These are phyloP conservation scores for Malacosoma neustria DNA, from an alignment of 2,888 invertebrate genomes.

Conservation along the genomic window DNA sequence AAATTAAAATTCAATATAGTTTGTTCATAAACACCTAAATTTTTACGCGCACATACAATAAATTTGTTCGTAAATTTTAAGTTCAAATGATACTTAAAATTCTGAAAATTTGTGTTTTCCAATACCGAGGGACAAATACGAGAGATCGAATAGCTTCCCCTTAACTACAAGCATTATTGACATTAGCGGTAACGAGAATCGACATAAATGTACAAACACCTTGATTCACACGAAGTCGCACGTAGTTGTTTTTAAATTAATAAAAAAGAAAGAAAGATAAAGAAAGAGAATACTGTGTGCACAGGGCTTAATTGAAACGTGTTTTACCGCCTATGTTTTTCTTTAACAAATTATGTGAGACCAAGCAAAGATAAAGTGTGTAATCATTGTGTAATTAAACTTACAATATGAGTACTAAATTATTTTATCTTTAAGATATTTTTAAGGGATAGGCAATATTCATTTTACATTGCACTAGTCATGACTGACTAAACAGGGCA, in stretches of 20 bases:
- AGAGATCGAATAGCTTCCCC: no score
- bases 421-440: neutral
- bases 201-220: conserved; percentile 22
- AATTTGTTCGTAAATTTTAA: no score
- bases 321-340: conserved; percentile 24
- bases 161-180: conserved; percentile 17
- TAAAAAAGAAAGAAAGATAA: conserved; percentile 17
- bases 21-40: no score
- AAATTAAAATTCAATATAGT: no score
- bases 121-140: no score
- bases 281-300: neutral
- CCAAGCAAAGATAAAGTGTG: conserved; percentile 1
- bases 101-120: no score
- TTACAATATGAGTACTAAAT: neutral
- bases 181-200: conserved; percentile 28
- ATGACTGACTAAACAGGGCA: no score
- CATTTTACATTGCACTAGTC: neutral
- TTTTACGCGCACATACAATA: no score
- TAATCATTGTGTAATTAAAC: neutral
- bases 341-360: conserved; percentile 25
- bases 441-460: neutral
- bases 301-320: neutral
- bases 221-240: conserved; percentile 37
- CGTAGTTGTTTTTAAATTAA: conserved; percentile 26
- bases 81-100: no score